Conservation (phyloP, 2,113 vertebrate species). For the Scomber scombrus region DNA sequence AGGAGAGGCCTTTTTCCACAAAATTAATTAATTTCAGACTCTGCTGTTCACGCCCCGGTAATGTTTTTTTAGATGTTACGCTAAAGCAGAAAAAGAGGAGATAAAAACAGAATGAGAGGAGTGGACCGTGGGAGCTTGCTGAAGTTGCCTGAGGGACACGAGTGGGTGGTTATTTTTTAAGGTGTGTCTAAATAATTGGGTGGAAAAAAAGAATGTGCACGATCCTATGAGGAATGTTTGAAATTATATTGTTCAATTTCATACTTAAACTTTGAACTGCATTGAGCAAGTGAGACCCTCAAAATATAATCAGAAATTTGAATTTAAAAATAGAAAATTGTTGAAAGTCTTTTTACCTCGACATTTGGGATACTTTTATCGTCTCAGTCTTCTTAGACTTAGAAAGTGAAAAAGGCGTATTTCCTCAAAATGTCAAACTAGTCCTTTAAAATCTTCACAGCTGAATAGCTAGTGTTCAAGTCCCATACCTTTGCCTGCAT, state of each 20-base stretch:
- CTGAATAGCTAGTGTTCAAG: background rate
- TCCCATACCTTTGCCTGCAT: background rate
- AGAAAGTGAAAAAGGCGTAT: too few relatives aligned
- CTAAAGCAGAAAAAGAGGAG: constrained; percentile 7
- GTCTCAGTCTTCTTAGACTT: too few relatives aligned
- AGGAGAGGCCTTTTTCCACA: background rate
- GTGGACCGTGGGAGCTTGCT: constrained; percentile 15
- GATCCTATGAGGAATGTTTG: background rate
- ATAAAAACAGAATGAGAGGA: constrained; percentile 29
- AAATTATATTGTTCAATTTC: background rate
- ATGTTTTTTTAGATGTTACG: constrained; percentile 8
- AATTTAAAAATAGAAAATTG: background rate
- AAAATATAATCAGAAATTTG: background rate
- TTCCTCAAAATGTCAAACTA: too few relatives aligned
- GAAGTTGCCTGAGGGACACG: background rate
- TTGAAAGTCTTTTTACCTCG: background rate
- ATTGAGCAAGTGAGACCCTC: background rate
- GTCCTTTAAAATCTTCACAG: too few relatives aligned
- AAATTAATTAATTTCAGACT: constrained; percentile 17
- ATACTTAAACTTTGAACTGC: background rate
- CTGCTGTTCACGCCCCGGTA: background rate
- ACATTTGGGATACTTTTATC: too few relatives aligned
- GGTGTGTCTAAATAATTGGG: constrained; percentile 52
- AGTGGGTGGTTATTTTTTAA: constrained; percentile 40
- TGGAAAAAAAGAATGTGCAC: background rate